Evolutionary conservation across 2,888 invertebrate species (phyloP), one percentile per base, ranked within the genome.

Genomic region (Spilarctia lutea): DNA sequence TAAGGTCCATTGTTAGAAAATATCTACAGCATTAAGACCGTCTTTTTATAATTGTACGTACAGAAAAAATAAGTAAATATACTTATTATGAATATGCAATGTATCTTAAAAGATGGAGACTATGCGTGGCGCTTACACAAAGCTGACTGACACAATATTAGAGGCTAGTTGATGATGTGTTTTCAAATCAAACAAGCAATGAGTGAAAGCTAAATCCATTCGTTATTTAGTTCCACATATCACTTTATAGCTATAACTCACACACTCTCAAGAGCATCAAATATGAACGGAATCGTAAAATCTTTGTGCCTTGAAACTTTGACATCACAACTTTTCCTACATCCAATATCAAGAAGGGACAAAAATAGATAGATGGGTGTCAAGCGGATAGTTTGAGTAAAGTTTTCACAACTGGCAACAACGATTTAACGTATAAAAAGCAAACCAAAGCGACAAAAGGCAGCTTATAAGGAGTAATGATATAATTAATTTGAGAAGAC

Each of bases 301-400:
- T 74, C 76, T 82, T 83, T 83, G 81, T 79, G 72, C 71, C 76
- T 30, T n/a, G 65, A 75, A 83, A 84, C 71, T 82, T 78, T 67
- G 35, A 68, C 68, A 65, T 75, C 66, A 69, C 77, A 81, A 83
- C 73, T 83, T 77, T 82, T 81, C 75, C 82, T 80, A 82, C 75
- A 74, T 68, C 77, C 66, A 75, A 72, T 74, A 76, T 81, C 73
- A 80, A 82, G 75, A 80, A 77, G 72, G 77, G 75, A 78, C 73
- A 75, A 68, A 60, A 76, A 80, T 68, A 52, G 68, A 63, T 60
- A 60, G n/a, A 60, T 30, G 30, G 8, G 63, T 63, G 63, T 63
- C 63, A 63, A 63, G 30, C 63, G 18, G 16, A 30, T 63, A 63
- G 30, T 63, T 63, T 18, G 30, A 30, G 63, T 30, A 30, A 60